phyloP scores from a whole-genome alignment of 2,113 vertebrate species.

The Melanotaenia duboulayi region DNA sequence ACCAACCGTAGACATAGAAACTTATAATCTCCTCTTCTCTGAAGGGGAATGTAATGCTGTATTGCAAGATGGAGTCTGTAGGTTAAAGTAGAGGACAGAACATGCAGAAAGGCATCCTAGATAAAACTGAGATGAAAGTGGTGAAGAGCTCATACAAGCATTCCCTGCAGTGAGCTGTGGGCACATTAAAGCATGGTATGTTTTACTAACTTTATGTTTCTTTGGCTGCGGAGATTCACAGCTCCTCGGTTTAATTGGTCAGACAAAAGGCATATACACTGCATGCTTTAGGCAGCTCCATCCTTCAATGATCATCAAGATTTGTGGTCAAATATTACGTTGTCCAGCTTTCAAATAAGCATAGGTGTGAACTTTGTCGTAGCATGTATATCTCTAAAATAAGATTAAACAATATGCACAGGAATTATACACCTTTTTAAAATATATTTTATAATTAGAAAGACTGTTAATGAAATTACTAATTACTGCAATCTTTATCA shows the following conservation, averaged over 20 bases:
- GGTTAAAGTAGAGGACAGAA: constrained; percentile 57
- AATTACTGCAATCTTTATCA: no score
- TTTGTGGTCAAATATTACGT: no score
- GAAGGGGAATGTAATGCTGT: constrained; percentile 45
- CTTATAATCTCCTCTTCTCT: constrained; percentile 44
- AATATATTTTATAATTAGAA: no score
- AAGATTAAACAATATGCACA: no score
- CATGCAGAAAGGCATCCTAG: constrained; percentile 42
- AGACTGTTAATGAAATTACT: no score
- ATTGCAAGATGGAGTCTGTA: constrained; percentile 60
- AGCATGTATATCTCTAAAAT: no score
- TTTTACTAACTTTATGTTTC: constrained; percentile 2
- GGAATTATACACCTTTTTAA: no score
- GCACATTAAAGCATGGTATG: neutral
- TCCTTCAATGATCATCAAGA: no score
- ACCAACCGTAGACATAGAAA: constrained; percentile 26
- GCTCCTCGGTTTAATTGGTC: constrained; percentile 8
- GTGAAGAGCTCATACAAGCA: constrained; percentile 38
- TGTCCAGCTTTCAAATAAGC: no score
- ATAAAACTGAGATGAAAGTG: constrained; percentile 53
- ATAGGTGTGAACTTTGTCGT: no score
- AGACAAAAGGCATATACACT: neutral
- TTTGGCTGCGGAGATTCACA: constrained; percentile 10
- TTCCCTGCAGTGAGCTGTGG: constrained; percentile 22
- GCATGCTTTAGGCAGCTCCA: no score